Conservation (phyloP, 2,888 invertebrate species). For the Epicampocera succincta region DNA sequence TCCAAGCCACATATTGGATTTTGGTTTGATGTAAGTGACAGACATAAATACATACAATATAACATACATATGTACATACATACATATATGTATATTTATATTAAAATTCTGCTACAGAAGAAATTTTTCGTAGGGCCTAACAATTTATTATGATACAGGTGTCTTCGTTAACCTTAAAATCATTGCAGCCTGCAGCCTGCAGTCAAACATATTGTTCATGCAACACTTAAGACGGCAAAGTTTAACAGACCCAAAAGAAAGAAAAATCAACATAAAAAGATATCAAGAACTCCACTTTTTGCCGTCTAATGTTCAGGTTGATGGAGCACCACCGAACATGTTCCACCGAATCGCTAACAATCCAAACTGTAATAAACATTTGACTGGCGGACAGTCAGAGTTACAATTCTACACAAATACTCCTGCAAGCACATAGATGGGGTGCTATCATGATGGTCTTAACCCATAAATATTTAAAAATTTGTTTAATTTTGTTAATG, state of each 20-base stretch:
- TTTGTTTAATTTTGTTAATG: slow-evolving; percentile 61
- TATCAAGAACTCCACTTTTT: slow-evolving; percentile 32
- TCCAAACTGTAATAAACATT: slow-evolving; percentile 9
- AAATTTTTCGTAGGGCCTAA: no score
- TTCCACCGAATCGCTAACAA: slow-evolving; percentile 38
- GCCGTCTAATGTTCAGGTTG: slow-evolving; percentile 58
- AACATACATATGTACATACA: no score
- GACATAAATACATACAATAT: no score
- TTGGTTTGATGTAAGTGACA: no score
- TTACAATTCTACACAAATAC: not conserved
- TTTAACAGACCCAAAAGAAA: slow-evolving; percentile 45
- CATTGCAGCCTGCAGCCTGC: not conserved
- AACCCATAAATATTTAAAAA: slow-evolving; percentile 64
- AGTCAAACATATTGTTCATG: slow-evolving; percentile 52
- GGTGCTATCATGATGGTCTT: slow-evolving; percentile 52
- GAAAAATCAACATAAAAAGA: not conserved
- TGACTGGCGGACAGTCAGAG: slow-evolving; percentile 20
- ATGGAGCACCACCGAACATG: slow-evolving; percentile 43
- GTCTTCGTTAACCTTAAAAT: no score
- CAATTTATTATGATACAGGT: no score
- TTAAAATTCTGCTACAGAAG: no score
- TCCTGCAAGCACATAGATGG: not conserved
- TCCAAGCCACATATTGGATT: no score
- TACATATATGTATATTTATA: no score
- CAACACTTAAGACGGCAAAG: slow-evolving; percentile 55